A percentile compares a stretch with the other conserved stretches of the same genome.
Conservation (phyloP, 2,888 invertebrate genomes). For the Nomada flava region DNA sequence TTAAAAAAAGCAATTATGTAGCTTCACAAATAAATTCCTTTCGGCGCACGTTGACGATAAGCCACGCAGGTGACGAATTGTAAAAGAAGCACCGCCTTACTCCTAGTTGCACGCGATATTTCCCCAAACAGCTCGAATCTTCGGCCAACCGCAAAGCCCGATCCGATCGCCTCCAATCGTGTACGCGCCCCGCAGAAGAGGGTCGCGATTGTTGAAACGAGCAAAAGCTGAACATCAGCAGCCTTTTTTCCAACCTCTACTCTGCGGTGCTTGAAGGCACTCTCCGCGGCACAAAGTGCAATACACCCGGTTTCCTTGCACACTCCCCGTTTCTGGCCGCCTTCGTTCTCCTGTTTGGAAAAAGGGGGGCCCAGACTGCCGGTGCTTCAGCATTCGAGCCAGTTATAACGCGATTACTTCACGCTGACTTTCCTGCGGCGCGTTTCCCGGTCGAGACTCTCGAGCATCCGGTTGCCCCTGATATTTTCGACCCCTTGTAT, state of each 20-base stretch:
- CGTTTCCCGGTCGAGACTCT: slow-evolving; percentile 49
- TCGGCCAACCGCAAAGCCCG: too few species aligned
- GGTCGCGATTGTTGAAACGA: background rate
- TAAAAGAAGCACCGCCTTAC: too few species aligned
- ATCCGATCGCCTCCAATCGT: slow-evolving; percentile 2
- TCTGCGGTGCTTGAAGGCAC: slow-evolving; percentile 11
- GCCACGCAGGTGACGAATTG: too few species aligned
- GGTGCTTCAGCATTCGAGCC: slow-evolving; percentile 21
- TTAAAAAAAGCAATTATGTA: too few species aligned
- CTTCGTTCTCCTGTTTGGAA: slow-evolving; percentile 2
- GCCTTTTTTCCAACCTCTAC: slow-evolving; percentile 19
- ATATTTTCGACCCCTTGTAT: slow-evolving; percentile 66
- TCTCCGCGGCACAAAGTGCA: slow-evolving; percentile 30
- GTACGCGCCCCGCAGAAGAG: background rate
- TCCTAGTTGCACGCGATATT: too few species aligned
- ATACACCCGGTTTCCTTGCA: slow-evolving; percentile 24
- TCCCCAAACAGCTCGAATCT: too few species aligned
- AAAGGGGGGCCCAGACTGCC: slow-evolving; percentile 17
- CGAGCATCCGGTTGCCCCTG: slow-evolving; percentile 57
- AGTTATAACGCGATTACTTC: slow-evolving; percentile 72
- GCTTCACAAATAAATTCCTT: too few species aligned
- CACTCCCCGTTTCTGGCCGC: slow-evolving; percentile 10
- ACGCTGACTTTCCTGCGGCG: slow-evolving; percentile 67
- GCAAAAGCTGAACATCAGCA: slow-evolving; percentile 9
- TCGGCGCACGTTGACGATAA: too few species aligned